Percentiles rank a stretch among this genome's conserved stretches.
Evolutionary conservation across 2,888 invertebrate species (phyloP).

Genomic region (Gastrophysa polygoni): DNA sequence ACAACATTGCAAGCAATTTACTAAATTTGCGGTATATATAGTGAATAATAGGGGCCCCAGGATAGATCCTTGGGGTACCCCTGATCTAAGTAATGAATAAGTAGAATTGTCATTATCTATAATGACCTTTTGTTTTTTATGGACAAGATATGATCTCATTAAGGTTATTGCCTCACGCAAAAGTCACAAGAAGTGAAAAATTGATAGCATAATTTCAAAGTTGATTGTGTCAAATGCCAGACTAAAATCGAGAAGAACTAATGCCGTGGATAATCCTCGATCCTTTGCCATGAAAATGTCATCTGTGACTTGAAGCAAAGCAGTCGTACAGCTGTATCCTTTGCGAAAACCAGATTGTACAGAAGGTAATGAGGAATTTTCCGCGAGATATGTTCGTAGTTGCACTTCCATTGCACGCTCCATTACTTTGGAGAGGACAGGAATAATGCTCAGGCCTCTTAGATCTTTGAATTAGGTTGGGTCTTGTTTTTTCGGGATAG

Average conservation of each 20-base stretch:
- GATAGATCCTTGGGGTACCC: background rate
- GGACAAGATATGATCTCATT: background rate
- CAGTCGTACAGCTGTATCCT: background rate
- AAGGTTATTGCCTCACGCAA: background rate
- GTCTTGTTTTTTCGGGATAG: background rate
- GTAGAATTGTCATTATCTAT: background rate
- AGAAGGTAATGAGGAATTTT: background rate
- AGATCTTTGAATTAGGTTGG: constrained; percentile 3
- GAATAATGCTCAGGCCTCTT: constrained; percentile 5
- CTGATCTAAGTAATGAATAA: background rate
- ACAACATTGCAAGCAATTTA: too few relatives aligned
- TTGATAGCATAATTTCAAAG: too few relatives aligned
- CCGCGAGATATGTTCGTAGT: background rate
- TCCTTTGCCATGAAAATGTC: constrained; percentile 1
- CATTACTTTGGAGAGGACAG: background rate
- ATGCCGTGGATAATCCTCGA: background rate
- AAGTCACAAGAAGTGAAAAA: background rate
- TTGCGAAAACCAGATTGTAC: constrained; percentile 2
- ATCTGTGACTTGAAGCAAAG: constrained; percentile 4
- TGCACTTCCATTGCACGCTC: background rate
- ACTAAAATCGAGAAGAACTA: constrained; percentile 1
- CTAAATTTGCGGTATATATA: background rate
- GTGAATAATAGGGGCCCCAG: background rate
- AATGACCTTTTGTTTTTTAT: background rate
- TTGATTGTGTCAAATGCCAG: background rate